Evolutionary conservation across 2,888 invertebrate species (phyloP), one percentile per base, ranked within the genome.

Genomic region (Oscheius onirici): DNA sequence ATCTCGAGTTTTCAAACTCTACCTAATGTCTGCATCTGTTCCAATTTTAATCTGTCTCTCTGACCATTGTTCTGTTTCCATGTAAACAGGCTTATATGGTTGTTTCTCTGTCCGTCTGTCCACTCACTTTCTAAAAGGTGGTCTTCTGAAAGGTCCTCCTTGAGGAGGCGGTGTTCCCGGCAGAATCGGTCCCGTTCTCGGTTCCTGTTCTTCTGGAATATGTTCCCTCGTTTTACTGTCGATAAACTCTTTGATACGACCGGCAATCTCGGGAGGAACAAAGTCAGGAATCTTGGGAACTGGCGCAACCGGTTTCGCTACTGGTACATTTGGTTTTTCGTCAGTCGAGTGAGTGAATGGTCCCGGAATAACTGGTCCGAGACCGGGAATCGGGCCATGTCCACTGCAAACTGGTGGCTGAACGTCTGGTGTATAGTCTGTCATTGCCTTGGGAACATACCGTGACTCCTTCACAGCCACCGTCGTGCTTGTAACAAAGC

Each of bases 401-500:
- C 0, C 43, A 41, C 46, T 24, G 15, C 51, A 46, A n/a, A 61
- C 54, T 22, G 63, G 69, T 5, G 69, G 63, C 58, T 69, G 58
- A 20, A 46, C 22, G 3, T 1, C 1, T 10, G 20, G 22, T 49
- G 10, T 49, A 10, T 49, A 1, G 49, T 49, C 2, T 34, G 0
- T 6, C 3, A 8, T 6, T 34, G 34, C 8, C 8, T 34, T 34
- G 34, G 34, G 34, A 5, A 54, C 71, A 75, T 24, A 84, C 84
- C 66, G 86, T 85, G 34, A 87, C 79, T 49, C 87, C 87, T 11
- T 86, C 80, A 69, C 87, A 87, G 6, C 87, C 87, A 13, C 87
- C 87, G 66, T 87, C 87, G 49, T 86, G 79, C 72, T 84, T 84
- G 75, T 86, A 87, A 72, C 87, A 87, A 10, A 87, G 73, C 71